A percentile compares a stretch with the other conserved stretches of the same genome.
Conservation (phyloP, 1,140 invertebrate species). For the Schlechtendalia chinensis region DNA sequence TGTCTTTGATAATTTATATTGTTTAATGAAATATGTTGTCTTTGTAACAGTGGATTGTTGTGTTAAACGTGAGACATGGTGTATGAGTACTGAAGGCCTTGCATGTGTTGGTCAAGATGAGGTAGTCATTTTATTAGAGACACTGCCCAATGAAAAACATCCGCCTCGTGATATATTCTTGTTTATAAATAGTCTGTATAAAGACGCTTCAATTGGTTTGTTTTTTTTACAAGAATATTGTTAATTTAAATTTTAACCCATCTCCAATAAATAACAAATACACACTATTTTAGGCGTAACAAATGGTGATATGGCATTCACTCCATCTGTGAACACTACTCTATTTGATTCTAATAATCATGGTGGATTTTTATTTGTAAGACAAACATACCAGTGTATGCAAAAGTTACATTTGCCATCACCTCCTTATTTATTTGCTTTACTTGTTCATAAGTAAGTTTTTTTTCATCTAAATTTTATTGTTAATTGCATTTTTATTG, state of each 20-base stretch:
- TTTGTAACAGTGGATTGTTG: slow-evolving; percentile 74
- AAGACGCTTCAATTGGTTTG: slow-evolving; percentile 74
- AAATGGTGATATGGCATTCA: slow-evolving; percentile 72
- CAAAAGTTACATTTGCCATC: slow-evolving; percentile 73
- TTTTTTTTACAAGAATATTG: not conserved
- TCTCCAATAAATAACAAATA: not conserved
- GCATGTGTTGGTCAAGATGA: slow-evolving; percentile 84
- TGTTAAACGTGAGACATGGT: slow-evolving; percentile 76
- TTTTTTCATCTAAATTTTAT: slow-evolving; percentile 39
- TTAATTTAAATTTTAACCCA: not conserved
- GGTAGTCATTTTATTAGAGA: slow-evolving; percentile 76
- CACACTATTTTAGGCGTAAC: slow-evolving; percentile 63
- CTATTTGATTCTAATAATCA: slow-evolving; percentile 79
- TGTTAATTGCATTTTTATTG: not conserved
- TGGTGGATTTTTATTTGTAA: slow-evolving; percentile 80
- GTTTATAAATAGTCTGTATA: slow-evolving; percentile 73
- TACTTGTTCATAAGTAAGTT: slow-evolving; percentile 74
- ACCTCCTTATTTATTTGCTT: slow-evolving; percentile 75
- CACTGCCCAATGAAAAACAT: slow-evolving; percentile 65
- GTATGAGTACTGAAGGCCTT: slow-evolving; percentile 76
- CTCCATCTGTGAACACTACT: slow-evolving; percentile 62
- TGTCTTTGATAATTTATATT: not conserved
- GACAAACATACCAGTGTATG: slow-evolving; percentile 80
- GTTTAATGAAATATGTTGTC: slow-evolving; percentile 2
- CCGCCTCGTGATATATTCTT: slow-evolving; percentile 77